Evolutionary conservation across 2,113 vertebrate species (phyloP).

Genomic region (Malurus melanocephalus): DNA sequence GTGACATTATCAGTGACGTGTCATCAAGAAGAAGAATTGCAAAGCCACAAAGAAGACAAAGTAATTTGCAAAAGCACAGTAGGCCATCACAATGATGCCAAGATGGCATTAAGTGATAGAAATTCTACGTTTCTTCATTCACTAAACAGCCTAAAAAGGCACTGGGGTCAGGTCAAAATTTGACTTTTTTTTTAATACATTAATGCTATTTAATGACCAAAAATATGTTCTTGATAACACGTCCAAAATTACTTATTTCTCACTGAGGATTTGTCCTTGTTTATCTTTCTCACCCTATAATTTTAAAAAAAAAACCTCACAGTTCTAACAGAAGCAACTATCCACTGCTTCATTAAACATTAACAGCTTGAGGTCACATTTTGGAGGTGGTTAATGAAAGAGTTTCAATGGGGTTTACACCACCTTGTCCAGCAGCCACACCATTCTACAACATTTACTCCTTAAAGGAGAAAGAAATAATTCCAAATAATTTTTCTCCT

Average conservation of each 20-base stretch:
- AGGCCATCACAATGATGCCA: conserved; percentile 41
- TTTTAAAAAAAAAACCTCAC: neutral
- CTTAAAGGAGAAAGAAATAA: neutral
- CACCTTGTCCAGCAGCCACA: neutral
- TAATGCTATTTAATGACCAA: neutral
- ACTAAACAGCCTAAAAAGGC: conserved; percentile 2
- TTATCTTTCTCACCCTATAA: neutral
- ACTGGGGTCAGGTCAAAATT: neutral
- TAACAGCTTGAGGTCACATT: neutral
- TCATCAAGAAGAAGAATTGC: conserved; percentile 48
- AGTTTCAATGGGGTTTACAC: neutral
- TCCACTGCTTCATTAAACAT: neutral
- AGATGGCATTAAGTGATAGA: conserved; percentile 38
- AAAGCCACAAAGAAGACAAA: conserved; percentile 56
- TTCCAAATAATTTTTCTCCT: neutral
- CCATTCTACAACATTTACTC: neutral
- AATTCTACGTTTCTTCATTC: neutral
- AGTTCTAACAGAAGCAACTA: neutral
- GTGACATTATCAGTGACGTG: conserved; percentile 62
- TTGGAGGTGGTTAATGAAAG: neutral
- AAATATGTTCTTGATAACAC: neutral
- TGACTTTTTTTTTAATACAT: neutral
- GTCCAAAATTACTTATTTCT: neutral
- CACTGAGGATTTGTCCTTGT: neutral
- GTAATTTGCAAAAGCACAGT: conserved; percentile 61